Conservation (phyloP, 2,113 vertebrate genomes). For the Talpa occidentalis region DNA sequence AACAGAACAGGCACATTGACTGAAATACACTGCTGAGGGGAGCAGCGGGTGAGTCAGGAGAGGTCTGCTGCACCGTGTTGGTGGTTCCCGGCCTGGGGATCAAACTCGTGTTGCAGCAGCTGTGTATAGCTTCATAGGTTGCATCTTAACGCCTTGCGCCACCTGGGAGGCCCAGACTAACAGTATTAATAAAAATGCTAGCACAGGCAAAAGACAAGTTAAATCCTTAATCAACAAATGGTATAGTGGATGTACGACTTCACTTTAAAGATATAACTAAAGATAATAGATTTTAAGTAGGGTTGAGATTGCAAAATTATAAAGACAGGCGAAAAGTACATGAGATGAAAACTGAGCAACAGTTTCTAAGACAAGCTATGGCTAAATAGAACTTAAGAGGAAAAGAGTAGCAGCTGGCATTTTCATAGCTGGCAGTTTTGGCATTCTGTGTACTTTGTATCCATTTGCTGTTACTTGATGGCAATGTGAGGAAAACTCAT, state of each 20-base stretch:
- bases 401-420: background rate
- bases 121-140: too few relatives aligned
- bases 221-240: background rate
- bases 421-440: background rate
- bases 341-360: background rate
- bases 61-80: too few relatives aligned
- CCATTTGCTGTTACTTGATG: background rate
- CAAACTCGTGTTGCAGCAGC: too few relatives aligned
- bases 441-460: background rate
- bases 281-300: background rate
- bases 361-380: background rate
- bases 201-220: background rate
- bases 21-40: too few relatives aligned
- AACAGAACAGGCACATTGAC: too few relatives aligned
- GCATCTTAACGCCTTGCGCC: too few relatives aligned
- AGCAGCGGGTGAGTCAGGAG: too few relatives aligned
- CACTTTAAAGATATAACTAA: background rate
- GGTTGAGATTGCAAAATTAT: background rate
- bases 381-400: background rate
- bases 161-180: too few relatives aligned
- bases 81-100: too few relatives aligned
- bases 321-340: background rate
- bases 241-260: background rate
- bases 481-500: background rate
- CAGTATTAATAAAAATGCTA: constrained; percentile 26